Evolutionary conservation across 2,888 invertebrate genomes (phyloP).

Genomic region (Chesias legatella): DNA sequence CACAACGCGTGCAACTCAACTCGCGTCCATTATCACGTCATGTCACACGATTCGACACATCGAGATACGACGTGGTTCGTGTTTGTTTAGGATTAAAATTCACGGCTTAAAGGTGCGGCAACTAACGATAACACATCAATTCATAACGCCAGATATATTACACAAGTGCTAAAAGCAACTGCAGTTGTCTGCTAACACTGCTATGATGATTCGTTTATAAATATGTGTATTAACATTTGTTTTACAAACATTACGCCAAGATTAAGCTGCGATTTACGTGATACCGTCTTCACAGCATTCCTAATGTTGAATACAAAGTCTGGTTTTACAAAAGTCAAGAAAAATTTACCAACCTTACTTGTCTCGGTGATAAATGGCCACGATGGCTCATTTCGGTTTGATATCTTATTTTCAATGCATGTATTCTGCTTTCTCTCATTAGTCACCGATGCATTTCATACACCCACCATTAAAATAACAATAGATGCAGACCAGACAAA

Average conservation of each 20-base stretch:
- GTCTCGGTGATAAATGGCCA: neutral
- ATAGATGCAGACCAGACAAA: conserved; percentile 27
- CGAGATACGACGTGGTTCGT: conserved; percentile 14
- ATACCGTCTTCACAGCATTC: too few species aligned
- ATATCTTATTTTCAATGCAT: conserved; percentile 8
- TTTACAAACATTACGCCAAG: conserved; percentile 51
- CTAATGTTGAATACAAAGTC: too few species aligned
- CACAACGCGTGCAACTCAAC: too few species aligned
- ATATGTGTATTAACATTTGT: conserved; percentile 49
- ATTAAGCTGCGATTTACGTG: conserved; percentile 33
- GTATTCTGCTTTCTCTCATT: conserved; percentile 16
- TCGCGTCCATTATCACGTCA: neutral
- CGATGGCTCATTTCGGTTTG: conserved; percentile 9
- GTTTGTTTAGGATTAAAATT: conserved; percentile 33
- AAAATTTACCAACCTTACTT: neutral
- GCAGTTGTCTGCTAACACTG: conserved; percentile 33
- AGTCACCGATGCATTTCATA: conserved; percentile 16
- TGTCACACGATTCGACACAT: conserved; percentile 4
- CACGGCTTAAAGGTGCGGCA: conserved; percentile 30
- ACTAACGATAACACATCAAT: conserved; percentile 33
- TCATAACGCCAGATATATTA: conserved; percentile 34
- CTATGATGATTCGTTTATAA: conserved; percentile 39
- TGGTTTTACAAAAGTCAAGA: too few species aligned
- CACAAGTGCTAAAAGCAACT: conserved; percentile 57
- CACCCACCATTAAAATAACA: conserved; percentile 24